These are phyloP conservation scores for Amphipyra tragopoginis DNA, from an alignment of 2,888 invertebrate species.

Conservation along the genomic window DNA sequence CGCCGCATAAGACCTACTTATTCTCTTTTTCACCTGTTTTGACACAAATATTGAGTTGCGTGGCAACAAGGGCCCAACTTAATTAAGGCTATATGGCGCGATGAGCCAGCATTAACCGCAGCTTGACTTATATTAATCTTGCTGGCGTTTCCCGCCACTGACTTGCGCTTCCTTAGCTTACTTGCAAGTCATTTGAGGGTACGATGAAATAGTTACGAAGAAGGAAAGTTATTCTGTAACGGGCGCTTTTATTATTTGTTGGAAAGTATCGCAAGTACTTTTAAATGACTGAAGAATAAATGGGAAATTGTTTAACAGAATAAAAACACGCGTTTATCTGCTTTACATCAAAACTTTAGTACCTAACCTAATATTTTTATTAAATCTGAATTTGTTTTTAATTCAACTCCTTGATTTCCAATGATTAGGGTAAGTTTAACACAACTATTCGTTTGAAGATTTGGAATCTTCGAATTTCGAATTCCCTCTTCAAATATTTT, in stretches of 20 bases:
- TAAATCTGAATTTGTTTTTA: no score
- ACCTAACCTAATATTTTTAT: no score
- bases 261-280: neutral
- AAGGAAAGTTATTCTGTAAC: constrained; percentile 19
- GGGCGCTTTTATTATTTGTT: constrained; percentile 11
- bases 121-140: constrained; percentile 83
- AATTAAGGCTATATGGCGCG: constrained; percentile 66
- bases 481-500: no score
- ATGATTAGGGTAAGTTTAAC: no score
- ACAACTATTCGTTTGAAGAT: no score
- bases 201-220: constrained; percentile 44
- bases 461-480: no score
- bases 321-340: no score
- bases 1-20: no score
- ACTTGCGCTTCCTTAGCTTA: constrained; percentile 70
- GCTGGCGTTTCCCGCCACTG: constrained; percentile 75
- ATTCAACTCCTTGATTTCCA: no score
- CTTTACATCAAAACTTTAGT: no score
- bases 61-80: constrained; percentile 61
- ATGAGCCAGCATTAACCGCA: constrained; percentile 67
- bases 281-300: no score
- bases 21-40: constrained; percentile 7
- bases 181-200: constrained; percentile 76
- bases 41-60: constrained; percentile 40
- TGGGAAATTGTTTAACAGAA: no score